Base-by-base conservation (phyloP, 2,113 vertebrate genomes). In the Hiodon alosoides region DNA sequence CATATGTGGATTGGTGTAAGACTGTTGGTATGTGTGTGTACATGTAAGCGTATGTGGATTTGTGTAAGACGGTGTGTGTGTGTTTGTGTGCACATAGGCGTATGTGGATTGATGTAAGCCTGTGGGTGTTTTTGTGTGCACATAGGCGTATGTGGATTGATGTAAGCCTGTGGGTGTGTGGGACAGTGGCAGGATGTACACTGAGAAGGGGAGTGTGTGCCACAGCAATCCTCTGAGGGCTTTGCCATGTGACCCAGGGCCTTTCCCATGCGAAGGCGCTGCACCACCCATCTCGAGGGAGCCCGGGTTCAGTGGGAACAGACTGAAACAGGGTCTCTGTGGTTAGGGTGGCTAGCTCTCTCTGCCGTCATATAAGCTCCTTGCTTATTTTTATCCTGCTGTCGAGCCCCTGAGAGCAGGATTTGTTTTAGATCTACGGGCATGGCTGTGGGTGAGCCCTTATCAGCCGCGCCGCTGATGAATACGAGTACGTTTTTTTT, bases 261-360 rank as follows among this genome's bases (percentile, higher is more conserved):
- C 55, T 59, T 70, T 72, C 70, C 70, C 70, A 17, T 60, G 55
- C 60, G 70, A 72, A 72, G 55, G 54, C 11, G 3, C 52, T 8
- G 17, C 7, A 3, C 55, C 4, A 9, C 17, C 54, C 53, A 46
- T 72, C 53, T 57, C 70, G 59, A 57, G 54, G 47, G 70, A 54
- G 55, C 46, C 31, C 2, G 70, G 70, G 31, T 72, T 59, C 7
- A 46, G 70, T 59, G 57, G 57, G 47, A 59, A 5, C 54, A 8
- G 55, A 31, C 57, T 31, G 46, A 72, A 72, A 59, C 7, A 31
- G 55, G 54, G 17, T 13, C 52, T 50, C 46, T 55, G 70, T 59
- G 70, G 70, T 72, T 47, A 31, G 54, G 57, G 57, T 72, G 55
- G 70, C 50, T 17, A 60, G 55, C 31, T 17, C 70, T n/a, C 57